These are phyloP conservation scores for silkworm (Bombyx mori) DNA, from an alignment of 1,140 invertebrate species.

Conservation along the genomic window DNA sequence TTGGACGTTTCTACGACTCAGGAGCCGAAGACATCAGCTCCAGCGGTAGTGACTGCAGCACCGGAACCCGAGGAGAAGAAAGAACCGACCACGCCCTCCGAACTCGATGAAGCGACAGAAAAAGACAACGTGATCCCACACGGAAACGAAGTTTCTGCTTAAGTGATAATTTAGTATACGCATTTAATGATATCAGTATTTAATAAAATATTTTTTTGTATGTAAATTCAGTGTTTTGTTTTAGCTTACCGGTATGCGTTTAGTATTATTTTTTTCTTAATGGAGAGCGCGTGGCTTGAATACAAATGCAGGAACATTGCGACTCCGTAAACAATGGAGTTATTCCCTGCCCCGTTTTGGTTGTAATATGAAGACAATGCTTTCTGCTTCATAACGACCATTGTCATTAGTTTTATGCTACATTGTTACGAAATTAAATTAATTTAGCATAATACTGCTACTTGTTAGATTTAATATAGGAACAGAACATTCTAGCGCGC, in stretches of 20 bases:
- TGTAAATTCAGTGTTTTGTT: neutral
- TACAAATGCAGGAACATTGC: no score
- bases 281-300: no score
- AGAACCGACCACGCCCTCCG: slow-evolving; percentile 36
- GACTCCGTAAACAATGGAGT: no score
- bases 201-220: neutral
- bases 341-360: no score
- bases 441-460: no score
- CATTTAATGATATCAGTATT: slow-evolving; percentile 41
- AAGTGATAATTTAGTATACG: slow-evolving; percentile 53
- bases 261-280: no score
- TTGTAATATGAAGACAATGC: no score
- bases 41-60: neutral
- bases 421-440: no score
- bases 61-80: slow-evolving; percentile 25
- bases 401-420: no score
- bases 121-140: slow-evolving; percentile 46
- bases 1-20: slow-evolving; percentile 14
- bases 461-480: no score
- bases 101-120: slow-evolving; percentile 43
- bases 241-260: neutral
- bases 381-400: no score
- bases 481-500: no score
- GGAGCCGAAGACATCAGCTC: slow-evolving; percentile 5
- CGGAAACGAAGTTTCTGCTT: slow-evolving; percentile 47